Conservation (phyloP, 2,113 vertebrate species). For the Psophia crepitans region DNA sequence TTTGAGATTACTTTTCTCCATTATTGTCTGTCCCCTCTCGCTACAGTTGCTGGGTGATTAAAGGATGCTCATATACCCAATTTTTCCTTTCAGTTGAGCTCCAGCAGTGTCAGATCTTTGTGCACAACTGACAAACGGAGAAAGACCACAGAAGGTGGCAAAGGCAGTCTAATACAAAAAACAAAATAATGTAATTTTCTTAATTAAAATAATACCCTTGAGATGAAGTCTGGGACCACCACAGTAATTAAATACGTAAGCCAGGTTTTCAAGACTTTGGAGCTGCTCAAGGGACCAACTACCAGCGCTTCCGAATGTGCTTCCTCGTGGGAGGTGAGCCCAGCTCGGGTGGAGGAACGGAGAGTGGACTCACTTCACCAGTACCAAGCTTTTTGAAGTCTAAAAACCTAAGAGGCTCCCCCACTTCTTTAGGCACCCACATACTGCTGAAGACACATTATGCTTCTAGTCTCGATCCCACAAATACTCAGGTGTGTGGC, state of each 20-base stretch:
- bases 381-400: neutral
- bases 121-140: neutral
- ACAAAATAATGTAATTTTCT: neutral
- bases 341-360: too few species aligned
- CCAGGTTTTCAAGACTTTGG: neutral
- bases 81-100: neutral
- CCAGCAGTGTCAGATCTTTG: neutral
- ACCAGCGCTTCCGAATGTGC: rapidly evolving
- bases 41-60: neutral
- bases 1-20: neutral
- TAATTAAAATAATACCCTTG: neutral
- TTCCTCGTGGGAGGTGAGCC: neutral
- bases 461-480: neutral
- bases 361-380: neutral
- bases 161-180: neutral
- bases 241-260: neutral
- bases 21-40: neutral
- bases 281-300: neutral
- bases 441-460: neutral
- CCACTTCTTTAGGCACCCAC: neutral
- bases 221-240: neutral
- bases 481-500: rapidly evolving
- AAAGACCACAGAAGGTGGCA: rapidly evolving
- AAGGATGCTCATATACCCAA: neutral
- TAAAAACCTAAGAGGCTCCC: neutral